A percentile compares a stretch with the other conserved stretches of the same genome.
Evolutionary conservation across 2,797 vertebrate species (phyloP).

Genomic region (Pipistrellus pipistrellus): DNA sequence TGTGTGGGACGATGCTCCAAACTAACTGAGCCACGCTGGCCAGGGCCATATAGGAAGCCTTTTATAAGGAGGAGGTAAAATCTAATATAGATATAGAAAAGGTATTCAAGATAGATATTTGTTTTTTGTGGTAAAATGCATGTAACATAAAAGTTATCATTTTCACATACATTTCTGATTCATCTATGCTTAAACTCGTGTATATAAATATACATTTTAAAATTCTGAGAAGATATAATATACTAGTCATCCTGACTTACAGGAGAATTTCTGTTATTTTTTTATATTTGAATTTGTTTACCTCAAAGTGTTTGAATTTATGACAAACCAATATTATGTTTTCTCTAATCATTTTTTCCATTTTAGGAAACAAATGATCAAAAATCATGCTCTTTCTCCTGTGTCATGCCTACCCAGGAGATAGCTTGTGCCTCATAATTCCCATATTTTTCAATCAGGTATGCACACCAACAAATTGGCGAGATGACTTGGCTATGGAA

Average conservation of each 20-base stretch:
- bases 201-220: neutral
- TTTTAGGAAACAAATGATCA: constrained; percentile 44
- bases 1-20: neutral
- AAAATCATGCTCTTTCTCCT: constrained; percentile 41
- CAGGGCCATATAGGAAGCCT: neutral
- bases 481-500: neutral
- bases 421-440: neutral
- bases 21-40: neutral
- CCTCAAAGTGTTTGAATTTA: constrained; percentile 39
- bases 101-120: constrained; percentile 48
- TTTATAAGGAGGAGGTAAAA: neutral
- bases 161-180: constrained; percentile 47
- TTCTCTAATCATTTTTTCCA: constrained; percentile 14
- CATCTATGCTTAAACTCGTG: neutral
- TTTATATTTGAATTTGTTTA: constrained; percentile 21
- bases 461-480: neutral
- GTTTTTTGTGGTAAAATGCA: constrained; percentile 11
- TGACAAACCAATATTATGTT: constrained; percentile 18
- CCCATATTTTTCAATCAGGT: constrained; percentile 37
- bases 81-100: constrained; percentile 29
- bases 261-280: constrained; percentile 12
- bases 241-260: neutral
- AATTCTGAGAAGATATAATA: constrained; percentile 20
- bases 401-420: neutral
- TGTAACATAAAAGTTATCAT: constrained; percentile 30